Percentiles rank a stretch among this genome's conserved stretches.
Evolutionary conservation across 2,113 vertebrate species (phyloP).

Genomic region (zebrafish (Danio rerio)): GRCz12tu NC_133200.1:25252001-25252500

Average conservation of each 20-base stretch:
- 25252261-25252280: neutral
- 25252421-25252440: constrained; percentile 34
- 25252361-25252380: constrained; percentile 16
- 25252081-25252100: neutral
- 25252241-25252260: neutral
- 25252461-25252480: constrained; percentile 39
- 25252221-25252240: neutral
- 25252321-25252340: constrained; percentile 26
- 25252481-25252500: constrained; percentile 33
- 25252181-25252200: too few species aligned
- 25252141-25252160: neutral
- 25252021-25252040: neutral
- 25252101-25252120: neutral
- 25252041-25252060: neutral
- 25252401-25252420: neutral
- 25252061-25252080: neutral
- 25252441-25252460: constrained; percentile 45
- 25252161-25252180: too few species aligned
- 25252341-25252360: constrained; percentile 21
- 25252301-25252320: neutral
- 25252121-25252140: neutral
- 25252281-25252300: neutral
- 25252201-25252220: neutral
- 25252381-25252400: constrained; percentile 13
- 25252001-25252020: neutral